Percentiles rank a stretch among this genome's conserved stretches.
Evolutionary conservation across 1,140 invertebrate genomes (phyloP).

Genomic region (Habropoda laboriosa): DNA sequence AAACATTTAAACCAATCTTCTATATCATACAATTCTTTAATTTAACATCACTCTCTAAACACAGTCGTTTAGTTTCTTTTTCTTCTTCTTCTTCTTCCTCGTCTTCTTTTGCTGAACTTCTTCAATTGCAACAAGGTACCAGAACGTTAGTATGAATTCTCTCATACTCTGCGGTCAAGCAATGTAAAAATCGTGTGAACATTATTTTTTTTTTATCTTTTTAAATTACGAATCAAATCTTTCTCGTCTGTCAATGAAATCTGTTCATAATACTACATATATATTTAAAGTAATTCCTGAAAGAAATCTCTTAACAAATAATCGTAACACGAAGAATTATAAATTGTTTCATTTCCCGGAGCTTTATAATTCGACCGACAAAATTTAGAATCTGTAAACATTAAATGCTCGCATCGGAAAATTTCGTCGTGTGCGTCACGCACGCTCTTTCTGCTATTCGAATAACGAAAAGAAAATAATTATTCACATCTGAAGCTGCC

Average conservation of each 20-base stretch:
- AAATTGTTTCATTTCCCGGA: background rate
- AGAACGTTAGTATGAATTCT: background rate
- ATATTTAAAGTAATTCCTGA: background rate
- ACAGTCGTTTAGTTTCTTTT: background rate
- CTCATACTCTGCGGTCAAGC: constrained; percentile 22
- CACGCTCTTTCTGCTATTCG: background rate
- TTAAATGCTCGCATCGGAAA: background rate
- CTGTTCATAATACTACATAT: background rate
- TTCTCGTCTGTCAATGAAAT: background rate
- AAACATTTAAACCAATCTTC: background rate
- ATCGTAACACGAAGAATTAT: background rate
- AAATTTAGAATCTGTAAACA: background rate
- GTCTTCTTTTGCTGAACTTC: constrained; percentile 19
- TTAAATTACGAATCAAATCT: background rate
- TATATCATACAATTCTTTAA: constrained; percentile 15
- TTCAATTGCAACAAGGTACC: constrained; percentile 37
- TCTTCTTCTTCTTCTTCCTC: too few relatives aligned
- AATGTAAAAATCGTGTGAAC: constrained; percentile 47
- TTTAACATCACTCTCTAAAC: constrained; percentile 43
- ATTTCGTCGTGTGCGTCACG: background rate
- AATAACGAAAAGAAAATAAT: background rate
- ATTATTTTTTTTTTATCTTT: too few relatives aligned
- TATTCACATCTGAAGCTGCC: background rate
- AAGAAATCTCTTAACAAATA: background rate
- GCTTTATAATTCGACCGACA: too few relatives aligned